These are phyloP conservation scores for Cryptosula pallasiana DNA, from an alignment of 2,888 invertebrate species.

Conservation along the genomic window DNA sequence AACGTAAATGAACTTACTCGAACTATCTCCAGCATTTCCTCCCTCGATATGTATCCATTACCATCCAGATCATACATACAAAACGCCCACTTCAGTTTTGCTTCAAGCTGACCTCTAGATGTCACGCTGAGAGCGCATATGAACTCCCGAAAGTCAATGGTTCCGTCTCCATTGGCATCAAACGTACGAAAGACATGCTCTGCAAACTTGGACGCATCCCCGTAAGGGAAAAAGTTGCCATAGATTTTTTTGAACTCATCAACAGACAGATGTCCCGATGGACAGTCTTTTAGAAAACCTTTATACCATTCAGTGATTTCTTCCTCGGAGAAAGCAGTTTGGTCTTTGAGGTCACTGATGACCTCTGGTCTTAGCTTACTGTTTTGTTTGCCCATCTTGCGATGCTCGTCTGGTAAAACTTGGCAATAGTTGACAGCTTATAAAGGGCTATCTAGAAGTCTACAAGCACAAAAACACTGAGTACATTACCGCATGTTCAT, in stretches of 20 bases:
- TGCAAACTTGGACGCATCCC: conserved; percentile 85
- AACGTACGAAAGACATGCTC: conserved; percentile 85
- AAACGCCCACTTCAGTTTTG: conserved; percentile 97
- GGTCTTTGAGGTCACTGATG: conserved; percentile 89
- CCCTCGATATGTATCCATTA: conserved; percentile 93
- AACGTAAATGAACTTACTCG: conserved; percentile 59
- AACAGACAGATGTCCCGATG: conserved; percentile 89
- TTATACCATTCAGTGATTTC: conserved; percentile 98
- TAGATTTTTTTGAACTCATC: conserved; percentile 99
- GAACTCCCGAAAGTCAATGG: conserved; percentile 96
- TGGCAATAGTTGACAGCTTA: too few species aligned
- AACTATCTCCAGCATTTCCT: conserved; percentile 98
- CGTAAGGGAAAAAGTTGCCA: conserved; percentile 97
- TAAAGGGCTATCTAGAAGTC: too few species aligned
- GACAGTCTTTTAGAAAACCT: conserved; percentile 96
- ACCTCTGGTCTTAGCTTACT: conserved; percentile 98
- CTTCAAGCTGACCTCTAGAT: conserved; percentile 92
- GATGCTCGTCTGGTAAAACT: too few species aligned
- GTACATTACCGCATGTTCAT: too few species aligned
- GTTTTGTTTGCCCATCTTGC: conserved; percentile 98
- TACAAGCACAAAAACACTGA: too few species aligned
- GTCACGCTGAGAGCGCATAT: conserved; percentile 95
- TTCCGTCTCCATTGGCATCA: conserved; percentile 92
- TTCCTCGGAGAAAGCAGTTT: conserved; percentile 95
- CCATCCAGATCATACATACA: conserved; percentile 98